Conservation (phyloP, 2,797 vertebrate genomes). For the Arrhamphus sclerolepis region DNA sequence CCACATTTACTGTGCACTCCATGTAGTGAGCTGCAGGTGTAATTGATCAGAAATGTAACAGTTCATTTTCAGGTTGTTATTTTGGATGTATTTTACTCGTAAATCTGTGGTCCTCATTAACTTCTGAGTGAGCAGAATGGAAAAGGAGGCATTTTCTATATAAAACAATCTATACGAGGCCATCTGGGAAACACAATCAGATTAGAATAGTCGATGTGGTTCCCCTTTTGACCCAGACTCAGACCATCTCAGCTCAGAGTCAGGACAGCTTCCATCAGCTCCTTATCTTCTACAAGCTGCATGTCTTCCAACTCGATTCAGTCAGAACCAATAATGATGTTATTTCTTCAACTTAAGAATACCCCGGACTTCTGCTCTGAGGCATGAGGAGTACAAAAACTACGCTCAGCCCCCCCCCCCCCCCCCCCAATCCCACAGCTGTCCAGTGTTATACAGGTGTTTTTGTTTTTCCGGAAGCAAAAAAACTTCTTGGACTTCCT, state of each 20-base stretch:
- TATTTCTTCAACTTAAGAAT: slow-evolving; percentile 93
- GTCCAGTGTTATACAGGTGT: slow-evolving; percentile 71
- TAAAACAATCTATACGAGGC: slow-evolving; percentile 71
- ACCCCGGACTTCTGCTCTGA: slow-evolving; percentile 87
- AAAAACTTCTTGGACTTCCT: too few relatives aligned
- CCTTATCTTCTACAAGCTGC: slow-evolving; percentile 90
- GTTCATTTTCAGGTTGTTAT: too few relatives aligned
- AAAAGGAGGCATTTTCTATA: slow-evolving; percentile 68
- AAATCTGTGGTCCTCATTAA: slow-evolving; percentile 58
- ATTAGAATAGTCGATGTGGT: slow-evolving; percentile 76
- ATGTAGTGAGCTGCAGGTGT: too few relatives aligned
- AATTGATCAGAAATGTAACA: too few relatives aligned
- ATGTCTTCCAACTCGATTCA: slow-evolving; percentile 88
- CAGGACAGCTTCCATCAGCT: slow-evolving; percentile 89
- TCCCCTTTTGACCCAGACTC: slow-evolving; percentile 68
- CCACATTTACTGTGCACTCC: too few relatives aligned
- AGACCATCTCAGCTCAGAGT: slow-evolving; percentile 79
- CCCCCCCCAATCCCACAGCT: slow-evolving; percentile 56
- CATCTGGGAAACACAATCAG: slow-evolving; percentile 63
- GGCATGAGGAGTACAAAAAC: slow-evolving; percentile 31
- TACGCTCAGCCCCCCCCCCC: slow-evolving; percentile 43
- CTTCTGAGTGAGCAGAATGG: slow-evolving; percentile 56
- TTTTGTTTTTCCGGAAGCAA: too few relatives aligned
- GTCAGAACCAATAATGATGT: slow-evolving; percentile 88
- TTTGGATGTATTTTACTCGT: slow-evolving; percentile 37